phyloP scores from a whole-genome alignment of 2,113 vertebrate genomes.

The Nerophis ophidion region DNA sequence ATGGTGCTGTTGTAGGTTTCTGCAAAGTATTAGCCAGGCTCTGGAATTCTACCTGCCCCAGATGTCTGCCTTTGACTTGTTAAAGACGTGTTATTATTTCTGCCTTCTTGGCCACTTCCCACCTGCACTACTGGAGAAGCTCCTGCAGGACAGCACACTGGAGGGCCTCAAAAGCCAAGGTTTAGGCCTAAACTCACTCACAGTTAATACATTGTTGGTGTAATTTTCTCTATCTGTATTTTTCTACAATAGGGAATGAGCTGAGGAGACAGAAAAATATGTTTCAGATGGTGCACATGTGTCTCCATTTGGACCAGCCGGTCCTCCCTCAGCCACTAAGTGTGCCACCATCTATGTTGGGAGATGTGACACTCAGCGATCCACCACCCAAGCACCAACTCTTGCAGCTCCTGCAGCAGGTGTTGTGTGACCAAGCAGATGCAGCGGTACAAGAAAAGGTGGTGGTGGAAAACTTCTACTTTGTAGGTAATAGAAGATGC shows the following conservation, averaged over 20 bases:
- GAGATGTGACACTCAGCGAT: not conserved
- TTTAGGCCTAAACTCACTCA: slow-evolving; percentile 33
- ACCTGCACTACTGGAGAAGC: slow-evolving; percentile 64
- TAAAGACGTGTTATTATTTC: slow-evolving; percentile 69
- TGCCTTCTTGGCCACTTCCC: slow-evolving; percentile 80
- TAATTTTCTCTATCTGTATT: not conserved
- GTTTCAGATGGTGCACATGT: slow-evolving; percentile 71
- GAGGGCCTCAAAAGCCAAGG: slow-evolving; percentile 61
- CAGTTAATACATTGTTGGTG: not conserved
- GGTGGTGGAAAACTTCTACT: slow-evolving; percentile 70
- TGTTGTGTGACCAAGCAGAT: slow-evolving; percentile 58
- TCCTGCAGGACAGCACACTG: slow-evolving; percentile 69
- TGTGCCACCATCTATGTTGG: slow-evolving; percentile 15
- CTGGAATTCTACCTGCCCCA: slow-evolving; percentile 72
- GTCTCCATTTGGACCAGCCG: slow-evolving; percentile 77
- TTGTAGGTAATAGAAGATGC: slow-evolving; percentile 61
- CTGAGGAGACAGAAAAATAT: slow-evolving; percentile 36
- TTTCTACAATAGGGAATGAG: slow-evolving; percentile 19
- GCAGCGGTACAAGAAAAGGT: slow-evolving; percentile 54
- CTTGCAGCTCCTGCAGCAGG: slow-evolving; percentile 45
- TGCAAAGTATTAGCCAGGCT: slow-evolving; percentile 64
- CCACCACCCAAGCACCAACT: slow-evolving; percentile 30
- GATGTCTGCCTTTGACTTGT: slow-evolving; percentile 65
- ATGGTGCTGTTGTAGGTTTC: slow-evolving; percentile 69
- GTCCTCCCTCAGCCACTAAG: slow-evolving; percentile 30